Evolutionary conservation across 92 coral and sea anemone species (phyloP).

Genomic region (Parazoanthus darwini): DNA sequence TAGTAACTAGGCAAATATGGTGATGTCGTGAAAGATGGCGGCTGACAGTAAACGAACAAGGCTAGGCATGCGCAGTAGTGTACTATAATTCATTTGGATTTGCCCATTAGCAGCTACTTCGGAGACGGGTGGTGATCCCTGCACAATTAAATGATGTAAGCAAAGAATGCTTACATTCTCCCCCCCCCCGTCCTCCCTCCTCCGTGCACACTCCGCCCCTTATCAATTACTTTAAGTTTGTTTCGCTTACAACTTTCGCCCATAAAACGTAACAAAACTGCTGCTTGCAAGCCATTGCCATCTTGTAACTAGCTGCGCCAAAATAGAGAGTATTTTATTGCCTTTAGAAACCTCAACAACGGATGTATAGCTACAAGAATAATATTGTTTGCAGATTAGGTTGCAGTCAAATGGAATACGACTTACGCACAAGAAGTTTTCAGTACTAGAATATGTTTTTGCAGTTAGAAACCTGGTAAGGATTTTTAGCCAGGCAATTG

Average conservation of each 20-base stretch:
- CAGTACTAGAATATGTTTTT: not conserved
- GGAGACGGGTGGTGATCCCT: not conserved
- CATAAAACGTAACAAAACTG: not conserved
- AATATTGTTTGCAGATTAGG: not conserved
- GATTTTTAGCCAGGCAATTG: not conserved
- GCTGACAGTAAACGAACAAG: not conserved
- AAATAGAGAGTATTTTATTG: not conserved
- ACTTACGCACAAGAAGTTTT: not conserved
- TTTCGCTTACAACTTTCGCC: not conserved
- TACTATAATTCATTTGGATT: not conserved
- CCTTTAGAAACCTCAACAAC: too few species aligned
- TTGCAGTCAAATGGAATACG: not conserved
- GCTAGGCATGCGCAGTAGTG: not conserved
- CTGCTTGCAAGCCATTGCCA: not conserved
- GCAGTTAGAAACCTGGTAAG: constrained; percentile 7
- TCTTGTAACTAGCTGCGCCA: not conserved
- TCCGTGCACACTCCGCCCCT: not conserved
- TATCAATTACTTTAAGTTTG: not conserved
- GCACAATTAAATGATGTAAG: too few species aligned
- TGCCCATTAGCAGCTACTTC: not conserved
- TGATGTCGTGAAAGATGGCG: not conserved
- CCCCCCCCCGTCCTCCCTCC: not conserved
- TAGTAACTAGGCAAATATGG: not conserved
- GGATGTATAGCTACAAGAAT: not conserved
- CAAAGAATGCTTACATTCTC: not conserved